Conservation (phyloP, 2,113 vertebrate species). For the Axis porcinus region DNA sequence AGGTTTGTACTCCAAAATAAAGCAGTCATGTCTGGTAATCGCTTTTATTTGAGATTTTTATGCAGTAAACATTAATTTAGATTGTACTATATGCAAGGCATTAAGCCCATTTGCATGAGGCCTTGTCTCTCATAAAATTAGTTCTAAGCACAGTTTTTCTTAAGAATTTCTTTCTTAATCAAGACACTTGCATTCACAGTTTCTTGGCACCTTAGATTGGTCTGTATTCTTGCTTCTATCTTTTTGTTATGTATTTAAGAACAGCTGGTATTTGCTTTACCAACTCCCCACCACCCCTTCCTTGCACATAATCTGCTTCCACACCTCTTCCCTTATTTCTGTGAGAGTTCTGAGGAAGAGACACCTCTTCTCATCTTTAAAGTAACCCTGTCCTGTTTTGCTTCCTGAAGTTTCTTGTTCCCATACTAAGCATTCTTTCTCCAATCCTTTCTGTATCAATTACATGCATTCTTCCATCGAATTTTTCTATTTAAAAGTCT, state of each 20-base stretch:
- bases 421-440: not conserved
- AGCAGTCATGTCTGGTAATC: not conserved
- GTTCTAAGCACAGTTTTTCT: not conserved
- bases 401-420: not conserved
- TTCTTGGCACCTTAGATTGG: not conserved
- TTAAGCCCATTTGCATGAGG: not conserved
- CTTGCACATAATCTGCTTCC: not conserved
- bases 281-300: not conserved
- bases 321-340: not conserved
- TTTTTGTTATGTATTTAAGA: not conserved
- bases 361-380: not conserved
- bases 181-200: not conserved
- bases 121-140: not conserved
- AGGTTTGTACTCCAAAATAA: not conserved
- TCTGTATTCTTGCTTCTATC: not conserved
- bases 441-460: not conserved
- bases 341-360: not conserved
- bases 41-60: not conserved
- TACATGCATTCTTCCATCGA: not conserved
- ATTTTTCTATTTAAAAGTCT: not conserved
- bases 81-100: not conserved
- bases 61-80: conserved; percentile 26
- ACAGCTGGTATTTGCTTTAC: not conserved
- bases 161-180: not conserved
- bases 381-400: not conserved